A percentile compares a stretch with the other conserved stretches of the same genome.
Evolutionary conservation across 2,888 invertebrate species (phyloP).

Genomic region (Patella pellucida): DNA sequence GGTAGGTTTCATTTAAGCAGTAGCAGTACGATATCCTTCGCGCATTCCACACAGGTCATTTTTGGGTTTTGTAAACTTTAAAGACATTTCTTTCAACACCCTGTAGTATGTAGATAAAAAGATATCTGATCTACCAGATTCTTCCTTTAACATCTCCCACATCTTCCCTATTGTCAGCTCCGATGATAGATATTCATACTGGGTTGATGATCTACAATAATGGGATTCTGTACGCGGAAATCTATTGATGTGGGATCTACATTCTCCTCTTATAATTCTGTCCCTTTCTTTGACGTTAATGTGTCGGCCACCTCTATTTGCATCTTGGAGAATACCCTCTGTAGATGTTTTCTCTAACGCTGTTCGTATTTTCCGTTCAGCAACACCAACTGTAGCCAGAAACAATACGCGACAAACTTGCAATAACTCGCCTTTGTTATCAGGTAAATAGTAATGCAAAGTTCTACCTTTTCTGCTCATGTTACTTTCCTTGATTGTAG

Average conservation of each 20-base stretch:
- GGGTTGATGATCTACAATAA: conserved; percentile 4
- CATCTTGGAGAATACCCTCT: background rate
- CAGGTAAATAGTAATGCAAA: background rate
- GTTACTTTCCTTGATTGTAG: too few species aligned
- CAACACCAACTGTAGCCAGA: background rate
- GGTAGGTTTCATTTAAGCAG: background rate
- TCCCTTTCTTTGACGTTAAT: background rate
- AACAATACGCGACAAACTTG: background rate
- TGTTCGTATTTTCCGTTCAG: background rate
- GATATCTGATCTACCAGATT: background rate
- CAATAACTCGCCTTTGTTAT: background rate
- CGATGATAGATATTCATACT: background rate
- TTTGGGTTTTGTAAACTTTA: background rate
- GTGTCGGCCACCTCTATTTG: conserved; percentile 6
- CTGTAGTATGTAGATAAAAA: background rate
- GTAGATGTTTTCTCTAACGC: background rate
- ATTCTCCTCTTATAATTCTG: background rate
- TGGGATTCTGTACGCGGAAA: conserved; percentile 3
- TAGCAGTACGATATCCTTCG: background rate
- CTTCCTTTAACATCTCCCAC: conserved; percentile 2
- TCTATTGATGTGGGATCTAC: background rate
- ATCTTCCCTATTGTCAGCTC: background rate
- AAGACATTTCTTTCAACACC: background rate
- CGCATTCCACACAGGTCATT: background rate
- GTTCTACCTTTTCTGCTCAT: too few species aligned